Base-by-base conservation (phyloP, 2,888 invertebrate genomes). In the Nymphalis polychloros region DNA sequence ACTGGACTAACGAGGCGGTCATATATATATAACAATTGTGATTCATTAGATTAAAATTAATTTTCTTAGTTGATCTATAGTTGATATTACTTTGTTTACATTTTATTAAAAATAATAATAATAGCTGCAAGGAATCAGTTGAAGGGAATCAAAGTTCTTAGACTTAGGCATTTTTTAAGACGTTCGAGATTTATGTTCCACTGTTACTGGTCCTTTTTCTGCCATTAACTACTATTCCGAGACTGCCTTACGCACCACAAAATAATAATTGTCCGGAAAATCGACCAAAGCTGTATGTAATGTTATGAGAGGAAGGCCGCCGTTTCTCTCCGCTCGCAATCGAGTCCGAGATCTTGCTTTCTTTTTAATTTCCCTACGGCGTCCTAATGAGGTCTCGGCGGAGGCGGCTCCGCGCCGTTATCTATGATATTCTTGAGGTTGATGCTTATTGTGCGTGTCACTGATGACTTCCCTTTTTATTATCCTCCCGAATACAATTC, bases 371-470 rank as follows among this genome's bases (percentile, higher is more conserved):
- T 93, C 93, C 93, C 93, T 88, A 89, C 89, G 92, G 92, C 83
- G 90, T 87, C 90, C 91, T 92, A 92, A 92, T 92, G 92, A 92
- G 90, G 86, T 90, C 92, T 89, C 90, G 80, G 82, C 83, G 88
- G 87, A 86, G 85, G 84, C 81, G 80, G 81, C 84, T 81, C 79
- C 81, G 82, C 84, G 89, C 88, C 86, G 90, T 92, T 92, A 91
- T 92, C 92, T 92, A 92, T 92, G 92, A 92, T 92, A 92, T 92
- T 92, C 90, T 92, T 90, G 92, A 91, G 92, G 92, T 92, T 92
- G 92, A 92, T 92, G 92, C 92, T 92, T 90, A 92, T 92, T 92
- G 92, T 92, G 92, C 92, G 92, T 92, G 92, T 92, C 92, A 92
- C 92, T 92, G 92, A 92, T 92, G 91, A 89, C 87, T 90, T 91